phyloP scores from a whole-genome alignment of 2,113 vertebrate genomes.

The Charadrius vociferus region DNA sequence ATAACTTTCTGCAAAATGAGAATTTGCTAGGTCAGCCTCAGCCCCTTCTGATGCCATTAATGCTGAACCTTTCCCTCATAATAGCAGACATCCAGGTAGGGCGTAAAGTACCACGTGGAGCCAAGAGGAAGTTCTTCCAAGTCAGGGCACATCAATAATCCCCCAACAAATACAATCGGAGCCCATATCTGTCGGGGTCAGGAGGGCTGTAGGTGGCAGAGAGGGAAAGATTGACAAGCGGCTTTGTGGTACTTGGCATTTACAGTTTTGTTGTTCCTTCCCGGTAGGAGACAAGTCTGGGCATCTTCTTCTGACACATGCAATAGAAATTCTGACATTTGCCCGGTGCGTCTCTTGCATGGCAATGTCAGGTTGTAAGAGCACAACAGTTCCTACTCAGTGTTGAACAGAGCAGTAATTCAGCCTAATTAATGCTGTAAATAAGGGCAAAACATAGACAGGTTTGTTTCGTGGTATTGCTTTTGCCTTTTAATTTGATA shows the following conservation, averaged over 20 bases:
- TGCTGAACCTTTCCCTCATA: neutral
- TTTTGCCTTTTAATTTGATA: constrained; percentile 4
- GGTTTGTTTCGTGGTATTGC: neutral
- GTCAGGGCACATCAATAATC: neutral
- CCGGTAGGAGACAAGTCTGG: neutral
- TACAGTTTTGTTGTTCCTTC: neutral
- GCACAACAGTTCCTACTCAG: neutral
- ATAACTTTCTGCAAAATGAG: neutral
- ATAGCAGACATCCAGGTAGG: neutral
- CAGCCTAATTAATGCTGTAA: neutral
- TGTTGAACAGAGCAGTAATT: neutral
- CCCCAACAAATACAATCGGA: neutral
- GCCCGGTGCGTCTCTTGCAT: fast-evolving
- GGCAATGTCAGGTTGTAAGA: neutral
- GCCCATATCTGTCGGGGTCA: fast-evolving
- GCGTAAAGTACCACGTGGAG: too few species aligned
- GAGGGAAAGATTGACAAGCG: neutral
- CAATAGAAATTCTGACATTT: neutral
- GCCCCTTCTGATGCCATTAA: neutral
- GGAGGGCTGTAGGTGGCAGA: neutral
- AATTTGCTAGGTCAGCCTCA: neutral
- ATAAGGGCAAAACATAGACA: neutral
- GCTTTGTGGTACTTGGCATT: neutral
- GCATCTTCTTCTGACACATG: neutral
- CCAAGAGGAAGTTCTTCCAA: neutral